Conservation (phyloP, 2,113 vertebrate species). For the Chlorodrepanis virens region DNA sequence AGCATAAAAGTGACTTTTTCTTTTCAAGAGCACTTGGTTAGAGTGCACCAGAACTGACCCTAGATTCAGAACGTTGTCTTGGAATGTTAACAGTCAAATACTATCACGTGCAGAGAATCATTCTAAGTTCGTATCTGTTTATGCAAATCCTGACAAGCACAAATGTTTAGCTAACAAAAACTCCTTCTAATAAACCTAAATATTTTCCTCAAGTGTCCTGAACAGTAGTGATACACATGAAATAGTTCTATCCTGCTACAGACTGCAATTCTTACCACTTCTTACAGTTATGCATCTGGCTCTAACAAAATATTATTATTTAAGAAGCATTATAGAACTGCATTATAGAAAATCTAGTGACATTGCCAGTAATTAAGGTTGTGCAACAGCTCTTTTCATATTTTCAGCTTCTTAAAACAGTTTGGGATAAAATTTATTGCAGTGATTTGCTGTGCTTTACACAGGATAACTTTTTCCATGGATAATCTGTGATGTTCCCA, state of each 20-base stretch:
- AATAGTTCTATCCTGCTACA: neutral
- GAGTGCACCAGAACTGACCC: neutral
- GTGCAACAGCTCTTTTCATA: neutral
- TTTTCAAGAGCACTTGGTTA: neutral
- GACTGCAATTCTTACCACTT: neutral
- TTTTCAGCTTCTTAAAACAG: neutral
- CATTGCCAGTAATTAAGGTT: neutral
- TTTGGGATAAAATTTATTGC: neutral
- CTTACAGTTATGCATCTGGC: neutral
- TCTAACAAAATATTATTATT: neutral
- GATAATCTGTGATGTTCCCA: neutral
- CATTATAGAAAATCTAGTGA: neutral
- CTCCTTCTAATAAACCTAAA: neutral
- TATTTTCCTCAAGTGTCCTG: neutral
- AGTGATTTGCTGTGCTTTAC: neutral
- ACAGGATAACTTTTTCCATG: neutral
- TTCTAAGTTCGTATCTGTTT: neutral
- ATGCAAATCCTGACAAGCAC: neutral
- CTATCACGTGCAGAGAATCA: neutral
- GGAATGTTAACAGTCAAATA: neutral
- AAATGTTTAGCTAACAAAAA: neutral
- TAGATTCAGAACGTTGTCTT: neutral
- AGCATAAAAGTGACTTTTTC: neutral
- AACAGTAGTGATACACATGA: neutral
- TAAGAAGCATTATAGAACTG: neutral